Evolutionary conservation across 2,113 vertebrate species (phyloP).

Genomic region (Ivindomyrus marchei): DNA sequence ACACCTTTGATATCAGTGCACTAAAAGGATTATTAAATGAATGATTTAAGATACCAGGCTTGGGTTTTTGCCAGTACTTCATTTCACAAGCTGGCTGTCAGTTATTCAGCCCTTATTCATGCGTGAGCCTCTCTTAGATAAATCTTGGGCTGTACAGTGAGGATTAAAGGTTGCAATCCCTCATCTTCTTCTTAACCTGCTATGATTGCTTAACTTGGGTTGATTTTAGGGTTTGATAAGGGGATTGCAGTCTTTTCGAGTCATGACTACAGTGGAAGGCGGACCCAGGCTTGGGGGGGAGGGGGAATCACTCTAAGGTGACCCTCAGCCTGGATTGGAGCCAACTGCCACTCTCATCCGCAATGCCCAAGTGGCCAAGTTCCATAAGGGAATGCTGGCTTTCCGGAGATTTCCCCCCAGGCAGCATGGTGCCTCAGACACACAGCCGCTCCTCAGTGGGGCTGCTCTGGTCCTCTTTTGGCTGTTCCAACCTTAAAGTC

Average conservation of each 20-base stretch:
- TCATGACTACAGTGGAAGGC: background rate
- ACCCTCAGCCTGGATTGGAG: background rate
- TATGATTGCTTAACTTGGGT: background rate
- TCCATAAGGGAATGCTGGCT: background rate
- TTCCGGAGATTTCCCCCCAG: background rate
- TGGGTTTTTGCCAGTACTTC: background rate
- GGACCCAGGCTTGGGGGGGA: background rate
- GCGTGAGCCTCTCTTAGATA: background rate
- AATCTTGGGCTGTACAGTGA: background rate
- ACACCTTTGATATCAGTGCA: background rate
- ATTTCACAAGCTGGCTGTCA: background rate
- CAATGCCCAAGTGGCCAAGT: background rate
- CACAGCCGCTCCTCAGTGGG: background rate
- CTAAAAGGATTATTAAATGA: background rate
- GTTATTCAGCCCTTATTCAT: background rate
- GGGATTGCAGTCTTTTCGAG: background rate
- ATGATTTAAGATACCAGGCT: background rate
- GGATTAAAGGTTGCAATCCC: background rate
- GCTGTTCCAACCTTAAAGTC: background rate
- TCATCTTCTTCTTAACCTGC: background rate
- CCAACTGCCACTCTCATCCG: background rate
- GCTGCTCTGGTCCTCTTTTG: background rate
- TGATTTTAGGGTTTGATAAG: background rate
- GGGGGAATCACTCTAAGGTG: background rate
- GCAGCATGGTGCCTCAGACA: background rate